Evolutionary conservation across 2,113 vertebrate genomes (phyloP), one percentile per base, ranked within the genome.

Genomic region (Malaclemys terrapin): DNA sequence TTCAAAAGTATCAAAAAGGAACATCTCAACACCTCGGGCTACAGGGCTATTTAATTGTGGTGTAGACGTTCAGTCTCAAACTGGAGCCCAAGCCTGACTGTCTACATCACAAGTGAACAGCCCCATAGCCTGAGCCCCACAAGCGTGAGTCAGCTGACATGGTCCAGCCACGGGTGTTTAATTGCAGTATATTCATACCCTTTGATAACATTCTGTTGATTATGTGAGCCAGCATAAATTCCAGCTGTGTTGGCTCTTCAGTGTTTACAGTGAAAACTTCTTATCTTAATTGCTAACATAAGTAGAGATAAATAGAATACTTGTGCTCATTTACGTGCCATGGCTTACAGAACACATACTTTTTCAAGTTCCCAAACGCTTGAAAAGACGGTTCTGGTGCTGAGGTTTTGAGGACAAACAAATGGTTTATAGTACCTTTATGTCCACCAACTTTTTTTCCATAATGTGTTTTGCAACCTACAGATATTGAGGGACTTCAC

Each of bases 311-410:
- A 90, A 35, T 80, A 90, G 96, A 94, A 91, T 89, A 53, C 42
- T 88, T 91, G 81, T 53, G 85, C 89, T 80, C 86, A 94, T 49
- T 52, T 35, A 52, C 87, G n/a, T 88, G 95, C 97, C 97, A 97
- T 91, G 96, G 93, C 94, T 91, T 29, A 62, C 89, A 96, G 76
- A 97, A 93, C 59, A 97, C 94, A 94, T 80, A 88, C 90, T 96
- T 95, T 97, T 97, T 96, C 96, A 95, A 95, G 91, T 91, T 94
- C 95, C 87, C 84, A 89, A 93, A 96, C 93, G 93, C 93, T 95
- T 95, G 12, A 94, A 80, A 94, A 94, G 95, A 80, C 94, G 94
- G 94, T 97, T 96, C 93, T 94, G 69, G 86, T 95, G 50, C 87
- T 94, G 87, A 82, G 27, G 53, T 90, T 82, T 80, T 82, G 90